Conservation (phyloP, 2,113 vertebrate genomes). For the Microcebus jonahi region DNA sequence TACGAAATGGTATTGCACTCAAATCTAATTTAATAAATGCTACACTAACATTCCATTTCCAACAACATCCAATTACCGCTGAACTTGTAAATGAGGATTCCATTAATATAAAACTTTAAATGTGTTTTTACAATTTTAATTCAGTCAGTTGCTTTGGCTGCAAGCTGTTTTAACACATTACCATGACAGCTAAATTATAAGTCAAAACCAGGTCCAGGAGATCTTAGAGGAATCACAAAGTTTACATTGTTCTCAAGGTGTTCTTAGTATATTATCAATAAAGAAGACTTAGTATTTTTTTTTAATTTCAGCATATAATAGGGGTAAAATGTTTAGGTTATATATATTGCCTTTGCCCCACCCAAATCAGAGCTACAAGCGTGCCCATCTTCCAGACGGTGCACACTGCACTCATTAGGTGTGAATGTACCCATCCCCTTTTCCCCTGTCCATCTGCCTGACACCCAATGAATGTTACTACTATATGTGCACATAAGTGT, state of each 20-base stretch:
- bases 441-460: too few relatives aligned
- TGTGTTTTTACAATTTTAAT: not conserved
- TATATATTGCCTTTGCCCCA: too few relatives aligned
- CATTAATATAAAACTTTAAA: not conserved
- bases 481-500: too few relatives aligned
- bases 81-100: not conserved
- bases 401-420: too few relatives aligned
- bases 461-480: too few relatives aligned
- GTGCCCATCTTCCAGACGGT: too few relatives aligned
- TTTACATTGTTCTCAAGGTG: not conserved
- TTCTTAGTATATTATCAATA: not conserved
- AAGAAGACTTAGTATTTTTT: not conserved
- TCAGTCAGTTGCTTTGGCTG: not conserved
- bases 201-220: not conserved
- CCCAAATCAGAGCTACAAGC: too few relatives aligned
- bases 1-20: not conserved
- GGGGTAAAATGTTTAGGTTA: too few relatives aligned
- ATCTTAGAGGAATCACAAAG: not conserved
- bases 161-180: not conserved
- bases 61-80: constrained; percentile 1
- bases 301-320: too few relatives aligned
- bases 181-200: not conserved
- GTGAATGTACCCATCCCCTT: too few relatives aligned
- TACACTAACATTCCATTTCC: not conserved
- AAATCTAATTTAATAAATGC: constrained; percentile 51